Conservation (phyloP, 2,113 vertebrate species). For the Neogobius melanostomus region DNA sequence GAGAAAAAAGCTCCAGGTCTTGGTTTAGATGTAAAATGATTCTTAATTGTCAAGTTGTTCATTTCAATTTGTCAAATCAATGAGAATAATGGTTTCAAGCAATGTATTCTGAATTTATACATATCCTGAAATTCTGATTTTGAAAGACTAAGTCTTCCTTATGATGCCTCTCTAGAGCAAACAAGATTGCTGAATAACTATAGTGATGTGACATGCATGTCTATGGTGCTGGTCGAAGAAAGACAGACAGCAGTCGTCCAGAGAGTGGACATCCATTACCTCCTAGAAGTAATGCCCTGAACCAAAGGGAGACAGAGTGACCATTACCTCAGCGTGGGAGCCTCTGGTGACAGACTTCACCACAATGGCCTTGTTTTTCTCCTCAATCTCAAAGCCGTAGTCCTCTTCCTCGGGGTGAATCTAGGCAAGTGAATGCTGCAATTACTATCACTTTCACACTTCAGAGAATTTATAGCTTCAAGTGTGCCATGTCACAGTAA, state of each 20-base stretch:
- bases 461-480: constrained; percentile 2
- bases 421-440: constrained; percentile 66
- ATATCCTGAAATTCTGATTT: too few relatives aligned
- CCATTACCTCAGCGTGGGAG: constrained; percentile 91
- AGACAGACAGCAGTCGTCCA: constrained; percentile 61
- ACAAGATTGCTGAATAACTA: constrained; percentile 5
- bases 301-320: constrained; percentile 24
- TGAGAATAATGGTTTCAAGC: too few relatives aligned
- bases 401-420: constrained; percentile 93
- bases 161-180: background rate
- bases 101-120: too few relatives aligned
- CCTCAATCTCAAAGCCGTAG: constrained; percentile 96
- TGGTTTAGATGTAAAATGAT: too few relatives aligned
- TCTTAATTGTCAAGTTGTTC: too few relatives aligned
- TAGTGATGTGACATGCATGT: constrained; percentile 24
- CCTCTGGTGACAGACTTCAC: constrained; percentile 92
- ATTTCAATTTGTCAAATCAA: too few relatives aligned
- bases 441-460: constrained; percentile 19
- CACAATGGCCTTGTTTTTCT: constrained; percentile 92
- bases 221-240: constrained; percentile 20
- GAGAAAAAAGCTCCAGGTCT: too few relatives aligned
- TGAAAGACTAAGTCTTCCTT: background rate
- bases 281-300: constrained; percentile 56
- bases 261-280: constrained; percentile 60
- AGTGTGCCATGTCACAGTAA: background rate